Evolutionary conservation across 2,797 vertebrate genomes (phyloP).

Genomic region (Threskiornis aethiopicus): DNA sequence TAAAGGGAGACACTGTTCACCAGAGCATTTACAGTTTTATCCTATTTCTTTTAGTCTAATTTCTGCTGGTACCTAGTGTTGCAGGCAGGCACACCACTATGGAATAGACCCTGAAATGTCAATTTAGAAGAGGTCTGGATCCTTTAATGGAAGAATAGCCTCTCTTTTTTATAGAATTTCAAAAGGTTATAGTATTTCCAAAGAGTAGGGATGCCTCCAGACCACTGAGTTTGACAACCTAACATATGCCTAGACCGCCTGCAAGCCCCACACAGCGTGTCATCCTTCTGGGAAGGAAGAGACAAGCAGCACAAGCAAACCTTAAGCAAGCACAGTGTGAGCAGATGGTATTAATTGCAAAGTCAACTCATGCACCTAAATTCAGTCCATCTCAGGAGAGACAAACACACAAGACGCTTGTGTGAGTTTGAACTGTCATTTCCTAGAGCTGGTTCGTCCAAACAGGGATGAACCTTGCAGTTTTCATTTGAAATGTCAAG

Average conservation of each 20-base stretch:
- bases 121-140: conserved; percentile 1
- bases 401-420: not conserved
- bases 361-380: conserved; percentile 21
- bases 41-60: not conserved
- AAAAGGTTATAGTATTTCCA: conserved; percentile 19
- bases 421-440: not conserved
- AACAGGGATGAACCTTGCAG: not conserved
- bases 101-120: not conserved
- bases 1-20: not conserved
- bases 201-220: not conserved
- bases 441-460: not conserved
- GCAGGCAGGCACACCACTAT: not conserved
- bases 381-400: not conserved
- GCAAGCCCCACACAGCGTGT: not conserved
- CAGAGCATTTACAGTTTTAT: not conserved
- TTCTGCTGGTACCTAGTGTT: not conserved
- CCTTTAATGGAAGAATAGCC: not conserved
- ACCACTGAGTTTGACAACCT: not conserved
- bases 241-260: not conserved
- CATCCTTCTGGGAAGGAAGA: not conserved
- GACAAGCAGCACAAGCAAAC: not conserved
- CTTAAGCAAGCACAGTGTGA: not conserved
- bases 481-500: not conserved
- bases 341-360: conserved; percentile 42
- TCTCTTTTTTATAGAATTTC: conserved; percentile 6